phyloP scores from a whole-genome alignment of 2,113 vertebrate genomes.

The Eptesicus fuscus region DNA sequence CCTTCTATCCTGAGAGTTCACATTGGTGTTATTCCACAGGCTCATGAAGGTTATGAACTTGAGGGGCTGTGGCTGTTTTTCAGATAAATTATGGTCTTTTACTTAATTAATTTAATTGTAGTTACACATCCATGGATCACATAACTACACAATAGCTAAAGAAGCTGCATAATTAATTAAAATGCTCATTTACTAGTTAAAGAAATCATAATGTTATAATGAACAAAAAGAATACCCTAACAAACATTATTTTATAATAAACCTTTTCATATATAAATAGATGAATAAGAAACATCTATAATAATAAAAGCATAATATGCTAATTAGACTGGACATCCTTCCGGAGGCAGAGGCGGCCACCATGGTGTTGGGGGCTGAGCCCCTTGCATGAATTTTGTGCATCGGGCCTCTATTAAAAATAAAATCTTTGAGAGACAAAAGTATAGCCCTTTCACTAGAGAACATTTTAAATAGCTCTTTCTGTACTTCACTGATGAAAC shows the following conservation, averaged over 20 bases:
- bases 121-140: not conserved
- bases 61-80: not conserved
- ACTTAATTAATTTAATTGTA: slow-evolving; percentile 12
- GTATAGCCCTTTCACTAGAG: not conserved
- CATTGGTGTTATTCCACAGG: not conserved
- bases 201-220: not conserved
- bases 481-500: not conserved
- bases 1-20: not conserved
- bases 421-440: not conserved
- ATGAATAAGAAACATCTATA: slow-evolving; percentile 3
- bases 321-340: too few species aligned
- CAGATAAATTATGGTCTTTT: not conserved
- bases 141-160: not conserved
- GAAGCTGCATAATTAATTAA: not conserved
- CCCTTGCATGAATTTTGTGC: too few species aligned
- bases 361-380: too few species aligned
- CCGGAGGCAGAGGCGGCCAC: too few species aligned
- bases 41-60: not conserved
- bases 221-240: not conserved
- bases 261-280: not conserved
- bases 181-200: not conserved
- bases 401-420: too few species aligned
- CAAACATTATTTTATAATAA: not conserved
- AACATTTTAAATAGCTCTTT: not conserved
- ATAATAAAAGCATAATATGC: not conserved